Conservation (phyloP, 2,888 invertebrate genomes). For the Drosophila lutescens region DNA sequence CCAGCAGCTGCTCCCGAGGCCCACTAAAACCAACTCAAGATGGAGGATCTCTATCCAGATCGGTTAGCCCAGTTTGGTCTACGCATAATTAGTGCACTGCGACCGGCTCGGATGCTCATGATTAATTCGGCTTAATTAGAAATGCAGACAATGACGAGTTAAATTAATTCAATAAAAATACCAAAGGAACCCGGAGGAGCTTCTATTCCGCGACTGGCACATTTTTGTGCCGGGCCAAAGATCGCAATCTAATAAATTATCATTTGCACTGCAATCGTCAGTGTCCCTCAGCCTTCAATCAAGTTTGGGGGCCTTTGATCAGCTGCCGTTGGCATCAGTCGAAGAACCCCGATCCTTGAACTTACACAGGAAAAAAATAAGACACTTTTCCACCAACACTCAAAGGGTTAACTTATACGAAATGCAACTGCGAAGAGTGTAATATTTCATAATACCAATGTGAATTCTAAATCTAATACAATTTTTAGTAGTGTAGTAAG, state of each 20-base stretch:
- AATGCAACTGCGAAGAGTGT: too few species aligned
- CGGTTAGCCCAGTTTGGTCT: constrained; percentile 57
- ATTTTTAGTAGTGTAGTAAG: too few species aligned
- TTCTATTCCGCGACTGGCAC: constrained; percentile 32
- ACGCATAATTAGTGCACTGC: constrained; percentile 74
- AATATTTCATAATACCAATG: too few species aligned
- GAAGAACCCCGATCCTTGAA: constrained; percentile 8
- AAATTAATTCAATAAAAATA: constrained; percentile 78
- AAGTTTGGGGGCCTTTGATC: constrained; percentile 73
- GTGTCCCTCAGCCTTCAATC: constrained; percentile 69
- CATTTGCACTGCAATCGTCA: constrained; percentile 80
- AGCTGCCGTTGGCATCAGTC: constrained; percentile 61
- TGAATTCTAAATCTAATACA: too few species aligned
- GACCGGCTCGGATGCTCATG: constrained; percentile 58
- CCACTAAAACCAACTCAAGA: constrained; percentile 35
- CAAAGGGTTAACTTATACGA: too few species aligned
- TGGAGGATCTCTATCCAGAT: constrained; percentile 27
- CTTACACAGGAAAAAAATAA: background rate
- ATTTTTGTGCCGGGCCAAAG: constrained; percentile 56
- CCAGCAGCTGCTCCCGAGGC: constrained; percentile 38
- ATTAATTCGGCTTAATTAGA: constrained; percentile 80
- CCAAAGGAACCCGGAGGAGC: constrained; percentile 44
- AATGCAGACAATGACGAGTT: constrained; percentile 72
- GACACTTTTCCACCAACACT: too few species aligned
- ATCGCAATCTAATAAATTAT: constrained; percentile 79